Conservation (phyloP, 2,888 invertebrate genomes). For the Pocota personata region DNA sequence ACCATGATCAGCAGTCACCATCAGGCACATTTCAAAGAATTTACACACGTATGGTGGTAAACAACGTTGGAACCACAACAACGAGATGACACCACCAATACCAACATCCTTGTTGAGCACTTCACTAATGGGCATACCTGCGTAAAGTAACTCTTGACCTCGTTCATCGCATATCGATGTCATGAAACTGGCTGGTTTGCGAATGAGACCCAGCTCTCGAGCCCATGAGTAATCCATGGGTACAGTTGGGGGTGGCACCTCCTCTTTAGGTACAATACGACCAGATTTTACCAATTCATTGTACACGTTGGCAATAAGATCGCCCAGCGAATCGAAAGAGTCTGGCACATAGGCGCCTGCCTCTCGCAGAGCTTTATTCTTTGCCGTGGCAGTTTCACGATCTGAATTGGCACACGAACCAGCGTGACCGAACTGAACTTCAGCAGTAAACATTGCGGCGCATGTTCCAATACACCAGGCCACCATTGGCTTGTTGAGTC, state of each 20-base stretch:
- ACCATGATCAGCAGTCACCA: constrained; percentile 99
- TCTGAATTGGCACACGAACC: constrained; percentile 98
- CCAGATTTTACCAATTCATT: constrained; percentile 90
- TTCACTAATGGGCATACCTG: constrained; percentile 94
- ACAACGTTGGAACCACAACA: constrained; percentile 99
- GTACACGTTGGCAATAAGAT: constrained; percentile 90
- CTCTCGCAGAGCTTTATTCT: constrained; percentile 92
- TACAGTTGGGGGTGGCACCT: constrained; percentile 99
- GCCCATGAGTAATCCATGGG: constrained; percentile 99
- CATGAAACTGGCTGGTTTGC: constrained; percentile 99
- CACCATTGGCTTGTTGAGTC: constrained; percentile 96
- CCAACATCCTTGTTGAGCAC: constrained; percentile 97
- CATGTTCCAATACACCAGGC: constrained; percentile 99
- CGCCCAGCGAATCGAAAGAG: constrained; percentile 96
- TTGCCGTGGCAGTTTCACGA: constrained; percentile 95
- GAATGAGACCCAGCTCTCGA: constrained; percentile 96
- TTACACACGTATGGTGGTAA: constrained; percentile 96
- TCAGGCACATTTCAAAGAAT: constrained; percentile 99
- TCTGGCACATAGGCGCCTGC: constrained; percentile 96
- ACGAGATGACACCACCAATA: constrained; percentile 97
- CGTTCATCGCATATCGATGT: constrained; percentile 99
- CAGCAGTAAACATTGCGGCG: constrained; percentile 93
- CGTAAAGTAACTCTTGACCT: constrained; percentile 98
- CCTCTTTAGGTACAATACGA: constrained; percentile 92
- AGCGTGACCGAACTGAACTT: constrained; percentile 99